Base-by-base conservation (phyloP, 2,113 vertebrate species). In the Oplegnathus fasciatus region DNA sequence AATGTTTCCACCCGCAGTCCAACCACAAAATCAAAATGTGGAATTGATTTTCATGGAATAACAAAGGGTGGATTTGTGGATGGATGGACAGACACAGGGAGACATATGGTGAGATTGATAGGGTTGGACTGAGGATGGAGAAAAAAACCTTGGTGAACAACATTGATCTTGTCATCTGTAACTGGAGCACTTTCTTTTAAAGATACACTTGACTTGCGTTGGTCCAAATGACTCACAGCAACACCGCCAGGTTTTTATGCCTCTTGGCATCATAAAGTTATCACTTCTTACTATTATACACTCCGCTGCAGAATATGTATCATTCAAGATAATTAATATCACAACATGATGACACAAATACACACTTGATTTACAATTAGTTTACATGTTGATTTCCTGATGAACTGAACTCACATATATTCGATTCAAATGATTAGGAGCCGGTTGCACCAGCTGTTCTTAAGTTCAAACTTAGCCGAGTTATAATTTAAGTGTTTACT, bases 251-350 rank as follows among this genome's bases (percentile, higher is more conserved):
- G 42, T 66, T 77, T 81, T 70, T 83, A 83, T 77, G 57, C 48
- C 52, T 74, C 64, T 65, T 74, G 57, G 70, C 79, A 58, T n/a
- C 64, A 46, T 83, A 80, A 78, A 81, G 64, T 84, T 44, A 42
- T 80, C 71, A n/a, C 73, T 55, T 82, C 30, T 79, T 57, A 18
- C 15, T 78, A 61, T 71, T 28, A 84, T 17, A 82, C 9, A 61
- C 75, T 58, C 9, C 4, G 1, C 9, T 58, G 11, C 60, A 37
- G 76, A 62, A 68, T 61, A 61, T 76, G 37, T 26, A 22, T 78
- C 46, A 34, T 14, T 71, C 28, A 28, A 28, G 7, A 83, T 9
- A 55, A 9, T 71, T 61, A 28, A 67, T 48, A 54, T 76, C 18
- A 52, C n/a, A 75, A 50, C 55, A 69, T 2, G 26, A 28, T 74